Base-by-base conservation (phyloP, 2,797 vertebrate species). In the Carduelis carduelis region DNA sequence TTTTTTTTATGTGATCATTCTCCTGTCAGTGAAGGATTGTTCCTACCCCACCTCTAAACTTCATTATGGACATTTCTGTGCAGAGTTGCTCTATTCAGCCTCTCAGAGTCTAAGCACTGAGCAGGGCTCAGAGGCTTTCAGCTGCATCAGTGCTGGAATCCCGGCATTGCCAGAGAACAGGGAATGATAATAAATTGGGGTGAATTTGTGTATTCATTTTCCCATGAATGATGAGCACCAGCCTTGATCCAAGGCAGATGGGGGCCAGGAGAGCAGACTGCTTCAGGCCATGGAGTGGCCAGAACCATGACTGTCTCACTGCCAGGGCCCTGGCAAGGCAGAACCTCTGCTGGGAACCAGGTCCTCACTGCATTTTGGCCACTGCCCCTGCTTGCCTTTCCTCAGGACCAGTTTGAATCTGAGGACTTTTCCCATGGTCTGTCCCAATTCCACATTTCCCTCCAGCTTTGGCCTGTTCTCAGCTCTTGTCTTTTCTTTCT, bases 371-470 rank as follows among this genome's bases (percentile, higher is more conserved):
- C 26, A 27, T 64, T 53, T 49, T 56, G 52, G 19, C 23, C 11
- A 19, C 49, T 71, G 19, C 3, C 5, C 15, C 65, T 53, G 11
- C 9, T 44, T 0, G 2, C 10, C 35, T 85, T 68, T 44, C 9
- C 35, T 72, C 30, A 26, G 53, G 28, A 74, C 4, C 32, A 28
- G 20, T 57, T 75, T 84, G 11, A 3, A 24, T 18, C 37, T 10
- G 16, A 69, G 27, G 27, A 60, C 21, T 53, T 81, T 71, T 86
- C 11, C 28, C 8, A 26, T 8, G 3, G 1, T 74, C 44, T 63
- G 12, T 27, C 41, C 16, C 34, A 66, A 1, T 3, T 61, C 53
- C 0, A 0, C 75, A 8, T 64, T 74, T 63, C n/a, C 60, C 26
- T 10, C 6, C 66, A 79, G 20, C 6, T 72, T 49, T 72, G 17